Evolutionary conservation across 2,113 vertebrate species (phyloP), one percentile per base, ranked within the genome.

Genomic region (Takifugu bimaculatus): DNA sequence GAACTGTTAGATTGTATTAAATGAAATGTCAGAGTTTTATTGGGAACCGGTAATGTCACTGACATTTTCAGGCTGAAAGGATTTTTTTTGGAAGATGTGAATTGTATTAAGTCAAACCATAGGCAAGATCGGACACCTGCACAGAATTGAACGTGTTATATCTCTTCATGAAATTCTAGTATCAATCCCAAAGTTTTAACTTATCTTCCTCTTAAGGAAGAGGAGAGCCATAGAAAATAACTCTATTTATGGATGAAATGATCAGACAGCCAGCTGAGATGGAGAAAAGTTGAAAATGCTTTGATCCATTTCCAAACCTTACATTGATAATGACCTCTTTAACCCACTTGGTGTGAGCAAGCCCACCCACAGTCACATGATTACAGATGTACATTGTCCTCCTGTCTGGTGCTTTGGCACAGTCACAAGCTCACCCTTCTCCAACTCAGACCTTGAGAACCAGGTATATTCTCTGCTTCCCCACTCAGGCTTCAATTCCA

Each of bases 11-110:
- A 74, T 79, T 52, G 64, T 70, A 77, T 66, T 83, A 48, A 50
- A 29, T 60, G 60, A 89, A 91, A 88, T 88, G 87, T 88, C 87
- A 88, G 26, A 48, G 57, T 77, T 82, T 87, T 85, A 83, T 79
- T 81, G 42, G 59, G 76, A 61, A 68, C 35, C 63, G 67, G 76
- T 75, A 65, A 77, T 84, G 72, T 83, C 72, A 80, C 62, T 68
- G 26, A 54, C 42, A 67, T 73, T 74, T 67, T 82, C 29, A 66
- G 45, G 59, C 3, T 64, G 27, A 75, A 73, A 65, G 54, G 59
- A 39, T 59, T 70, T 49, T 47, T 1, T 57, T 13, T 57, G 6
- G 6, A 58, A 47, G 45, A 66, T 50, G 25, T 27, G 5, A 43
- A 44, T 75, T 63, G 50, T 56, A 26, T 47, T n/a, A 50, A 39